phyloP scores from a whole-genome alignment of 2,888 invertebrate species.

The Nephrotoma guestfalica region DNA sequence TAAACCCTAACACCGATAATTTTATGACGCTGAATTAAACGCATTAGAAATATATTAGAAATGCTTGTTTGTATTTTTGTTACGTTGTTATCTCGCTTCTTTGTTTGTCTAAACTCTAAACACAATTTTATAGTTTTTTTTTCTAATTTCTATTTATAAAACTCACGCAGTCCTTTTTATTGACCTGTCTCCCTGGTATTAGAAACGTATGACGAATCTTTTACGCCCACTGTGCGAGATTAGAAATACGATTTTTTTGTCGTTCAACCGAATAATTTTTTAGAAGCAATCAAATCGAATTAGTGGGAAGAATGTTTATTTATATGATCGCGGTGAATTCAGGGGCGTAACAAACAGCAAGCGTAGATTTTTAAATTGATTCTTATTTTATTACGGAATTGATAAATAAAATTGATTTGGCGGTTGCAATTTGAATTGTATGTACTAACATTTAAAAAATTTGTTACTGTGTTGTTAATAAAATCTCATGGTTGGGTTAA shows the following conservation, averaged over 20 bases:
- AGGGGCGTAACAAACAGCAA: neutral
- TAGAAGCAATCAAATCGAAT: neutral
- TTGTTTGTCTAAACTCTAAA: neutral
- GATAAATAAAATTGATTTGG: no score
- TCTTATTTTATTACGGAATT: no score
- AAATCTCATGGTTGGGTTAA: no score
- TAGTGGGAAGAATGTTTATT: neutral
- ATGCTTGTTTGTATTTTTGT: neutral
- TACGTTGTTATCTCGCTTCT: neutral
- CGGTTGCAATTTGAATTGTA: no score
- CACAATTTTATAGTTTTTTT: neutral
- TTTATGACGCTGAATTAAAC: neutral
- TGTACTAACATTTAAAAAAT: no score
- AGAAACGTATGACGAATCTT: conserved; percentile 1
- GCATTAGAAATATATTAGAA: neutral
- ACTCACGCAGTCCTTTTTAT: neutral
- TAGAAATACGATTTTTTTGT: neutral
- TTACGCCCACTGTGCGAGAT: neutral
- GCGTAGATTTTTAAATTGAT: neutral
- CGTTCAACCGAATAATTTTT: neutral
- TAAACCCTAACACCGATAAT: neutral
- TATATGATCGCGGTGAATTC: neutral
- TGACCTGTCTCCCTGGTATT: neutral
- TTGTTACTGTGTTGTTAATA: no score
- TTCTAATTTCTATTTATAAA: neutral